Base-by-base conservation (phyloP, 2,797 vertebrate species). In the Molossus molossus region DNA sequence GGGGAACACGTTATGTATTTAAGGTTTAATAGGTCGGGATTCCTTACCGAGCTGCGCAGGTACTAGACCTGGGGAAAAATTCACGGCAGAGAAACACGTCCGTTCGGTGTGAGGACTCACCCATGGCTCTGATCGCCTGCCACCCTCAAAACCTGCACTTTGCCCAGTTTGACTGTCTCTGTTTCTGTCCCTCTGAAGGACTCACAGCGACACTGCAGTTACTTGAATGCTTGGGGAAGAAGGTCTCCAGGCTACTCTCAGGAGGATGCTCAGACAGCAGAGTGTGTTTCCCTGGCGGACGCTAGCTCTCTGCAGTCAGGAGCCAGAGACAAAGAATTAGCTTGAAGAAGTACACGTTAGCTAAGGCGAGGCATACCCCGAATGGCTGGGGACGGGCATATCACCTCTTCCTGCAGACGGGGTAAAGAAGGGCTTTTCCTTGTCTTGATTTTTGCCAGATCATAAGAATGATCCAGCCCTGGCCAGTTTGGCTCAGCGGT, bases 1-100 rank as follows among this genome's bases (percentile, higher is more conserved):
- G 48, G 50, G 37, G 13, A 40, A 40, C 14, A 0, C 81, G 84
- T 50, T 62, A 27, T 53, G 7, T 65, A 13, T 48, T 81, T 72
- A 40, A 75, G 40, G 45, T 60, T 83, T 75, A 79, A 70, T 82
- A 90, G 57, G 50, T 75, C n/a, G 37, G 21, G 48, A 81, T 40
- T 92, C 86, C 82, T 90, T 73, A 94, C 45, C 81, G 93, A 82
- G 21, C 55, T 33, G 14, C 53, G 33, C 65, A 76, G 9, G 50
- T 70, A 40, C 57, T 83, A 48, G 58, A 79, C 80, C 0, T 5
- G 6, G 79, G 33, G 3, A 4, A 15, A 40, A 64, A 73, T 20
- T 76, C 33, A 53, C 50, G 60, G 50, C 0, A 1, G 95, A 69
- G 57, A 82, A 95, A 92, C 84, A 87, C 33, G 76, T 88, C 29